Base-by-base conservation (phyloP, 2,113 vertebrate species). In the Paratilapia polleni region DNA sequence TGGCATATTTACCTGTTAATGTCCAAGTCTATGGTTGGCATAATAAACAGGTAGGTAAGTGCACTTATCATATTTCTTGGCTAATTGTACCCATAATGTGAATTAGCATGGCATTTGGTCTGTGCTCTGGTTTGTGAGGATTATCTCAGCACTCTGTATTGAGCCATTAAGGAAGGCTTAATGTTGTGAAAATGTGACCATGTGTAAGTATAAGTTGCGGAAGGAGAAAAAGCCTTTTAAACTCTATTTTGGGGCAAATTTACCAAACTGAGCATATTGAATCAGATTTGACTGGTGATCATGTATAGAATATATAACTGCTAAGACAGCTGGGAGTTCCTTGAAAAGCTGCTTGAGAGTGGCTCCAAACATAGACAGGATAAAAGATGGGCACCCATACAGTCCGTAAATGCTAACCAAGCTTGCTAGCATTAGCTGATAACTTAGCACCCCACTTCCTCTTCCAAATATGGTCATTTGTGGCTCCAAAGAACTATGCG, bases 371-470 rank as follows among this genome's bases (percentile, higher is more conserved):
- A 9, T 24, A 13, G 62, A 41, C 0, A 64, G 62, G 14, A 41
- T 41, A 41, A 22, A 0, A 41, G 12, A 3, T 64, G 0, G 1
- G 41, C n/a, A n/a, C 4, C 41, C 47, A 5, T 49, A 49, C 47
- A 49, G 47, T 49, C 47, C 17, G 15, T 49, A 13, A 17, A 17
- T 49, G 47, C 5, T 49, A 15, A 49, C 47, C 47, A 49, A 49
- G 15, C 15, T 38, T 38, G 36, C 36, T 31, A 38, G 36, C 7
- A 38, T 49, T 49, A 49, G 47, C 47, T 49, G 47, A 6, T 49
- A 49, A 17, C 15, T 49, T 49, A 49, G 15, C 47, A 49, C 15
- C 15, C 6, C 47, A 49, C 5, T 17, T 49, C 15, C 47, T 49
- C 15, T 49, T 49, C 47, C 47, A 49, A 49, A 49, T 49, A 17